These are phyloP conservation scores for Spicauda simplicius DNA, from an alignment of 2,888 invertebrate genomes.

Conservation along the genomic window DNA sequence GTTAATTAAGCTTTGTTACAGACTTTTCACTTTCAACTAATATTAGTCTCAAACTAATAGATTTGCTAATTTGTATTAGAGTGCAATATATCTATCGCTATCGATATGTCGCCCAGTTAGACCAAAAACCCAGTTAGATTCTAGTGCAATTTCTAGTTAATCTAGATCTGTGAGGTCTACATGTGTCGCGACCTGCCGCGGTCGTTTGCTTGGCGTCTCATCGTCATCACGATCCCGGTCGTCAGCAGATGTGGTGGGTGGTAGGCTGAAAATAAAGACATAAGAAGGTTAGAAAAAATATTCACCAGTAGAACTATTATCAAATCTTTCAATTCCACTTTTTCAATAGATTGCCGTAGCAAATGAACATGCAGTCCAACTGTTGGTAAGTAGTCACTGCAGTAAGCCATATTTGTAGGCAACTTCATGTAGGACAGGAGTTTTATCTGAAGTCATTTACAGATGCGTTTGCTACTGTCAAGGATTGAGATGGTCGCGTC, in stretches of 20 bases:
- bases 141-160: conserved; percentile 45
- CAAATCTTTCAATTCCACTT: too few relatives aligned
- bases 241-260: conserved; percentile 64
- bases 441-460: too few relatives aligned
- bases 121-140: conserved; percentile 35
- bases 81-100: background rate
- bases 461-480: too few relatives aligned
- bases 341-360: too few relatives aligned
- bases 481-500: too few relatives aligned
- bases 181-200: conserved; percentile 75
- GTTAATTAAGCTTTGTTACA: background rate
- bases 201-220: conserved; percentile 76
- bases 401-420: too few relatives aligned
- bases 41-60: background rate
- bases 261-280: conserved; percentile 57
- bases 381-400: too few relatives aligned
- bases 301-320: too few relatives aligned
- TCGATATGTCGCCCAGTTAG: background rate
- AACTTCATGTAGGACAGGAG: too few relatives aligned
- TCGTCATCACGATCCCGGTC: conserved; percentile 70
- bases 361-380: too few relatives aligned
- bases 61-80: background rate
- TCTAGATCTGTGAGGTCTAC: conserved; percentile 72
- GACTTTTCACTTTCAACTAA: too few relatives aligned
- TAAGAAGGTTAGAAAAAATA: background rate